A percentile compares a stretch with the other conserved stretches of the same genome.
phyloP scores from a whole-genome alignment of 1,140 invertebrate genomes.

The Eriosoma lanigerum region DNA sequence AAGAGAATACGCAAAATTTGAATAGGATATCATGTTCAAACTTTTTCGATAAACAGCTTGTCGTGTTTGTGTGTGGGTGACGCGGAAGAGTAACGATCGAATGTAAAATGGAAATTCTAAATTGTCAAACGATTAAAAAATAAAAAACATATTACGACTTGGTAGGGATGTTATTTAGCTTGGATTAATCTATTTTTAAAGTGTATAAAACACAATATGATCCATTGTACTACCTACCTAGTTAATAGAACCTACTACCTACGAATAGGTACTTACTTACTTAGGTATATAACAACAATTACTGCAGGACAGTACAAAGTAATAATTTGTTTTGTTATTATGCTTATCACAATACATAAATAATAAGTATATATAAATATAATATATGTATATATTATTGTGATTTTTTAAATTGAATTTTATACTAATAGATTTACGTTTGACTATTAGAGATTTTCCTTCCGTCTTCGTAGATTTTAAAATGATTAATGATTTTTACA shows the following conservation, averaged over 20 bases:
- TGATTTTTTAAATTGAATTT: background rate
- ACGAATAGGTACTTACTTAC: too few species aligned
- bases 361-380: too few species aligned
- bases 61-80: background rate
- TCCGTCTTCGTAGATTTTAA: too few species aligned
- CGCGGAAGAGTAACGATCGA: background rate
- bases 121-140: background rate
- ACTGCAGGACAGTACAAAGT: background rate
- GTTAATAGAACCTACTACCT: too few species aligned
- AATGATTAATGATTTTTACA: too few species aligned
- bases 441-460: too few species aligned
- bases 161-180: background rate
- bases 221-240: background rate
- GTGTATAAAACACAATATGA: background rate
- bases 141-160: background rate
- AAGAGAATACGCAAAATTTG: too few species aligned
- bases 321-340: background rate
- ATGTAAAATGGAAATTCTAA: background rate
- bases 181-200: background rate
- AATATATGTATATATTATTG: too few species aligned
- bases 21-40: too few species aligned
- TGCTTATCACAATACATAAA: background rate
- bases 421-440: background rate
- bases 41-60: too few species aligned
- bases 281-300: background rate